Conservation (phyloP, 2,797 vertebrate species). For the Pangasius mekongensis region DNA sequence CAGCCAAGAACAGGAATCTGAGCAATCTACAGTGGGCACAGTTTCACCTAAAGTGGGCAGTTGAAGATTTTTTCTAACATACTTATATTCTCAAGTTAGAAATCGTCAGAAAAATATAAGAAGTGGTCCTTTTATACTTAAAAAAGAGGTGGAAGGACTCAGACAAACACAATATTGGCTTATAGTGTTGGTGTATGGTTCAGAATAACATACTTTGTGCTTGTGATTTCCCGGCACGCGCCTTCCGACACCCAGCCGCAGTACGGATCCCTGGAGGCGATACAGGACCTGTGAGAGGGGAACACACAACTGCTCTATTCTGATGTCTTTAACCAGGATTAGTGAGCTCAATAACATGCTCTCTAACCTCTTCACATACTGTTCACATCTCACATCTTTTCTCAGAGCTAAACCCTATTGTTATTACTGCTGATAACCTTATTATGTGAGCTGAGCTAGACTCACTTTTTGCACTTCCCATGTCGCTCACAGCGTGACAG, state of each 20-base stretch:
- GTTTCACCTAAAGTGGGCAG: background rate
- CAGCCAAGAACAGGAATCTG: background rate
- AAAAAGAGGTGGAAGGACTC: background rate
- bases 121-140: background rate
- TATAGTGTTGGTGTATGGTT: background rate
- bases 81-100: background rate
- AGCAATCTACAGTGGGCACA: background rate
- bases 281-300: constrained; percentile 84
- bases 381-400: constrained; percentile 11
- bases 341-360: background rate
- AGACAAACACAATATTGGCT: background rate
- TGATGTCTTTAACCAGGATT: constrained; percentile 1
- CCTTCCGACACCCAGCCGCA: constrained; percentile 94
- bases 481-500: constrained; percentile 92
- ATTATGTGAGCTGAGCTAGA: constrained; percentile 22
- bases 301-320: constrained; percentile 27
- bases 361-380: background rate
- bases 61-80: background rate
- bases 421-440: background rate
- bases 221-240: constrained; percentile 82
- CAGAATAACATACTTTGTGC: constrained; percentile 81
- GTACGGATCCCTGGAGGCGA: constrained; percentile 96
- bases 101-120: background rate
- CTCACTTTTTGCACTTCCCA: constrained; percentile 92
- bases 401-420: background rate